Evolutionary conservation across 2,888 invertebrate species (phyloP).

Genomic region (Allolobophora icterica): DNA sequence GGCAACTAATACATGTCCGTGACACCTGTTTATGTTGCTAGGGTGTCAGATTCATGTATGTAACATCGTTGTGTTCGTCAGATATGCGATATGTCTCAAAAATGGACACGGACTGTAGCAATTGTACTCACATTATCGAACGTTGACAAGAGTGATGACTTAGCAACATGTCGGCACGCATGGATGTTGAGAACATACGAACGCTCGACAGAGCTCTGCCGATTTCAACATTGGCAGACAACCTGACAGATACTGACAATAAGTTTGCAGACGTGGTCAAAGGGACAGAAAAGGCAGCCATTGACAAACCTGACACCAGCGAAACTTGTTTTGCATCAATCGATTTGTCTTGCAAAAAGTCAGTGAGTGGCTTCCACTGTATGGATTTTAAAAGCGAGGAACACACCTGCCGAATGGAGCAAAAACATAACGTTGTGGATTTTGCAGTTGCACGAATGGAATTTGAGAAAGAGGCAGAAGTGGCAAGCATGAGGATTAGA

Average conservation of each 20-base stretch:
- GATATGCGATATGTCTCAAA: background rate
- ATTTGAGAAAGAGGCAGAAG: background rate
- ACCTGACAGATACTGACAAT: background rate
- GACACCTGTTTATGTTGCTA: background rate
- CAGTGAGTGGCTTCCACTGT: background rate
- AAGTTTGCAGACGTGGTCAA: background rate
- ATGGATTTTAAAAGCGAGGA: constrained; percentile 7
- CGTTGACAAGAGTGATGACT: background rate
- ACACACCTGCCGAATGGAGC: background rate
- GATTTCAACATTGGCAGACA: constrained; percentile 8
- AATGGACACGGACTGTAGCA: background rate
- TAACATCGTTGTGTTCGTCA: background rate
- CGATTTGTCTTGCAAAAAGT: background rate
- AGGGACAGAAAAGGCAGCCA: background rate
- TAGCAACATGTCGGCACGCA: background rate
- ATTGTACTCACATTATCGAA: background rate
- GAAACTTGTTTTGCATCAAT: background rate
- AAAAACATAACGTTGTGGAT: background rate
- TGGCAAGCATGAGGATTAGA: background rate
- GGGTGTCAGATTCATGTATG: background rate
- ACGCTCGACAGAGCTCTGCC: background rate
- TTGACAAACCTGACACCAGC: background rate
- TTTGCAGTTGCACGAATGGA: background rate
- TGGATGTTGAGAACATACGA: background rate
- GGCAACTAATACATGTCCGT: background rate